phyloP scores from a whole-genome alignment of 53 echinoderm and acorn worm species.

The Astropecten irregularis region DNA sequence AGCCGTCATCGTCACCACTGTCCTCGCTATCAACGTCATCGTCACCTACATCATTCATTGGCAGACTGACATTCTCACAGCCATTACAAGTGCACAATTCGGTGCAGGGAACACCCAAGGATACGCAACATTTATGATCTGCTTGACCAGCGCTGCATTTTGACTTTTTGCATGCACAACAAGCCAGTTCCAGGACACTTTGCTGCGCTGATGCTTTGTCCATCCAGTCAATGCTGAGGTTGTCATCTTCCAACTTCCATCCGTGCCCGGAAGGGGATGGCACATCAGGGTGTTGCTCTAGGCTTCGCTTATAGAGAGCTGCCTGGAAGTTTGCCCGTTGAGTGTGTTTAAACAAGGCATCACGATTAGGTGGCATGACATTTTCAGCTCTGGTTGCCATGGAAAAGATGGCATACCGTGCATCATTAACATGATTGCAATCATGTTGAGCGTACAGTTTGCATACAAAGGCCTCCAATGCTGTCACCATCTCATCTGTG shows the following conservation, averaged over 20 bases:
- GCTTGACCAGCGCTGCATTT: neutral
- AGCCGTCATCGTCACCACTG: too few relatives aligned
- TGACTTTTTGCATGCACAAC: constrained; percentile 28
- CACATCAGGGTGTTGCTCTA: constrained; percentile 32
- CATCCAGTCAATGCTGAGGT: constrained; percentile 12
- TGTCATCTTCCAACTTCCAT: constrained; percentile 45
- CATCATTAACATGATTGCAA: constrained; percentile 37
- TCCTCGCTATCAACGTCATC: neutral
- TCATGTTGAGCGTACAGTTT: constrained; percentile 33
- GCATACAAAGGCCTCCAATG: constrained; percentile 48
- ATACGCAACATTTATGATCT: constrained; percentile 3
- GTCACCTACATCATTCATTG: constrained; percentile 22
- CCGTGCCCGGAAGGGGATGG: constrained; percentile 36
- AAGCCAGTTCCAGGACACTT: constrained; percentile 26
- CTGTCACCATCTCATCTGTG: neutral
- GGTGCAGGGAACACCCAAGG: constrained; percentile 12
- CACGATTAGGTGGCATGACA: constrained; percentile 51
- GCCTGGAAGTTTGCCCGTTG: constrained; percentile 57
- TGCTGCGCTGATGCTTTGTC: constrained; percentile 19
- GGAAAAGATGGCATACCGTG: constrained; percentile 33
- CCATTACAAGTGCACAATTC: constrained; percentile 27
- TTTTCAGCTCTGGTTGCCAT: constrained; percentile 50
- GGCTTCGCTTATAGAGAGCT: neutral
- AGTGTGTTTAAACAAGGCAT: constrained; percentile 31
- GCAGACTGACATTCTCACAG: neutral